Evolutionary conservation across 2,888 invertebrate species (phyloP).

Genomic region (Hypsopygia costalis): DNA sequence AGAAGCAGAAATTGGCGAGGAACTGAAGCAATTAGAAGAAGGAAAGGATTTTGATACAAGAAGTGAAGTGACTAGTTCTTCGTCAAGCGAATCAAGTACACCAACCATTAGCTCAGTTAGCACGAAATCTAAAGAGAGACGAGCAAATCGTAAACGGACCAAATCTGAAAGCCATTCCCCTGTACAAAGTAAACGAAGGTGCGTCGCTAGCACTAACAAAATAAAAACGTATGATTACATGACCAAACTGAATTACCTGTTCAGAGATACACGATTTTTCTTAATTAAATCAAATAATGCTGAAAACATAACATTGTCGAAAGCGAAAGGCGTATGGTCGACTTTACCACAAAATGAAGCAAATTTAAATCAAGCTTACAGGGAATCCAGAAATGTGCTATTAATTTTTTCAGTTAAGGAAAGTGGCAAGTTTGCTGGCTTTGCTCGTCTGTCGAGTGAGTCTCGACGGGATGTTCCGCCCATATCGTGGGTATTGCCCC

Average conservation of each 20-base stretch:
- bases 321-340: slow-evolving; percentile 98
- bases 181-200: slow-evolving; percentile 56
- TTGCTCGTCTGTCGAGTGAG: slow-evolving; percentile 93
- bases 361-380: slow-evolving; percentile 96
- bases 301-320: slow-evolving; percentile 96
- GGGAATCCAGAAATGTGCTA: slow-evolving; percentile 95
- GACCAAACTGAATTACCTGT: slow-evolving; percentile 95
- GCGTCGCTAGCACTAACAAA: slow-evolving; percentile 50
- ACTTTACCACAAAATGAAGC: slow-evolving; percentile 98
- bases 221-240: slow-evolving; percentile 90
- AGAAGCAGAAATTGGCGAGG: slow-evolving; percentile 88
- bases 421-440: slow-evolving; percentile 97
- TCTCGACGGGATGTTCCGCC: slow-evolving; percentile 94
- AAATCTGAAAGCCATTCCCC: slow-evolving; percentile 67
- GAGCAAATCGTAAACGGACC: slow-evolving; percentile 79
- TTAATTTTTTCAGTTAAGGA: slow-evolving; percentile 98
- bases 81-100: slow-evolving; percentile 85
- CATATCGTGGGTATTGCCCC: slow-evolving; percentile 96
- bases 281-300: slow-evolving; percentile 98
- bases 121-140: slow-evolving; percentile 82
- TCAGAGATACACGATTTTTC: slow-evolving; percentile 96
- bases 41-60: slow-evolving; percentile 89
- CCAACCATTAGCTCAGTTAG: slow-evolving; percentile 91
- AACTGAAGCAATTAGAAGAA: slow-evolving; percentile 88
- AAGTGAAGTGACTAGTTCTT: slow-evolving; percentile 93